Evolutionary conservation across 2,888 invertebrate genomes (phyloP).

Genomic region (Temnothorax rugatulus): DNA sequence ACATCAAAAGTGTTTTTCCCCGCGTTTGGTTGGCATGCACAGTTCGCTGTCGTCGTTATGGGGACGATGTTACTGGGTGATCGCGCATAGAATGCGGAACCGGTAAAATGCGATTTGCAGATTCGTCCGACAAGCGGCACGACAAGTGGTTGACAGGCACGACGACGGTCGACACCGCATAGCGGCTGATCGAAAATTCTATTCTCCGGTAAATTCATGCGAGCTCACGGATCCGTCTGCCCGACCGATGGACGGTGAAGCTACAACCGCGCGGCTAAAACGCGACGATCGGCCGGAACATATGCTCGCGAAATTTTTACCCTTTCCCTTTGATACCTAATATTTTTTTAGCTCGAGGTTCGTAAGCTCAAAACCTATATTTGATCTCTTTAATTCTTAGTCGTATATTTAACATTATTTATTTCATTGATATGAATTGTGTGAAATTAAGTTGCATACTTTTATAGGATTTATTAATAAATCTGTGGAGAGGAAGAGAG

Average conservation of each 20-base stretch:
- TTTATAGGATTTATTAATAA: not conserved
- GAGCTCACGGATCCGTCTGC: constrained; percentile 22
- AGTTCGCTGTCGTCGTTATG: constrained; percentile 23
- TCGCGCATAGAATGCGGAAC: constrained; percentile 29
- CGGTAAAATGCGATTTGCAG: constrained; percentile 38
- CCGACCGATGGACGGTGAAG: constrained; percentile 21
- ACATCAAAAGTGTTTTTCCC: constrained; percentile 45
- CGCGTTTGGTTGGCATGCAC: constrained; percentile 3
- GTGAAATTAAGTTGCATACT: not conserved
- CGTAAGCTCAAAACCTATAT: not conserved
- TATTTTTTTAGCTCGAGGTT: not conserved
- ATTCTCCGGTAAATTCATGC: constrained; percentile 42
- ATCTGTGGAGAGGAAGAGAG: not conserved
- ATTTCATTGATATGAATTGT: not conserved
- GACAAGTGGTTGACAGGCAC: constrained; percentile 47
- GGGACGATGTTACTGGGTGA: constrained; percentile 6
- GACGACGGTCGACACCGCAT: constrained; percentile 17
- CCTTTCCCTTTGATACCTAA: constrained; percentile 11
- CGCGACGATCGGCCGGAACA: constrained; percentile 1
- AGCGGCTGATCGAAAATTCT: constrained; percentile 53
- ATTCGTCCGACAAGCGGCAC: constrained; percentile 40
- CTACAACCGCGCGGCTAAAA: constrained; percentile 14
- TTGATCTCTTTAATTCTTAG: not conserved
- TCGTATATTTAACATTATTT: not conserved
- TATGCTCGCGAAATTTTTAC: constrained; percentile 17